Base-by-base conservation (phyloP, 2,113 vertebrate species). In the Gavialis gangeticus region DNA sequence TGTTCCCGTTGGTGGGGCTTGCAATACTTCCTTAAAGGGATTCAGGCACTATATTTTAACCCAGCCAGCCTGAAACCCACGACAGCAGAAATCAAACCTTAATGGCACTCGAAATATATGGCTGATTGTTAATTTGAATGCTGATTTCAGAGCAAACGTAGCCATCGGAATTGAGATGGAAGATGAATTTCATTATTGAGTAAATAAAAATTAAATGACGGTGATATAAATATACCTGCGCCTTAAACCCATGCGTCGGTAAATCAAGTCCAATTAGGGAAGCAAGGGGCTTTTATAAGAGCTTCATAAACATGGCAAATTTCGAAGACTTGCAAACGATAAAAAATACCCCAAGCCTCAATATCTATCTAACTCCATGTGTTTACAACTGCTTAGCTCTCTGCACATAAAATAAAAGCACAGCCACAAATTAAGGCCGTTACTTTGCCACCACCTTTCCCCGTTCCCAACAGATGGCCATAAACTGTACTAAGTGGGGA, bases 171-270 rank as follows among this genome's bases (percentile, higher is more conserved):
- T 91, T 64, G 84, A 91, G 55, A 77, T 63, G 76, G 94, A 57
- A 86, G 85, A 89, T 75, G 85, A 64, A 66, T 79, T 89, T 91
- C 83, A 67, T 57, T 59, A 10, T 18, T 28, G 96, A 82, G 94
- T 91, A 87, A 96, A 95, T 94, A 94, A 96, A 95, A 95, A 88
- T 84, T 89, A 91, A 91, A 67, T 30, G 88, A 18, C 17, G 82
- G 79, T 9, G 81, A 62, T 93, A 91, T 77, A 96, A 95, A 94
- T 84, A 19, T 17, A 62, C 17, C 77, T 1, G 3, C 1, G 5
- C 18, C 56, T 92, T 58, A 91, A 89, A 82, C 17, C 60, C 17
- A 1, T 3, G 25, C 3, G 67, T 17, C 56, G 87, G 78, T 73
- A 76, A 90, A 92, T 92, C 30, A 12, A 34, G 4, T 69, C 85